Evolutionary conservation across 2,888 invertebrate species (phyloP).

Genomic region (Pristionchus japonicus): DNA sequence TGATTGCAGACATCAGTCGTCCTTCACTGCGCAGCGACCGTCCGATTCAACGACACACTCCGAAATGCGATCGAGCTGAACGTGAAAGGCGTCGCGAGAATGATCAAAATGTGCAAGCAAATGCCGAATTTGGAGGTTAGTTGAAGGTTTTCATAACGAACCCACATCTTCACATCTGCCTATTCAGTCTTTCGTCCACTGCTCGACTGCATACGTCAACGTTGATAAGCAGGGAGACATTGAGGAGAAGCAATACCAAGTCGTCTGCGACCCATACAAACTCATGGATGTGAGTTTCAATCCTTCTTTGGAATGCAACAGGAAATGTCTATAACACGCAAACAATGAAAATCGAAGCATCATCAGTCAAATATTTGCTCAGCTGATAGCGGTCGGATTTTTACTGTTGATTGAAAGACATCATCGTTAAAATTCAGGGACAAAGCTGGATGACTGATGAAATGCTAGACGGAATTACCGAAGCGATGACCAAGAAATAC

Average conservation of each 20-base stretch:
- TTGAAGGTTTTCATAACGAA: neutral
- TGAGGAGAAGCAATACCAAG: conserved; percentile 84
- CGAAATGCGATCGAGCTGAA: conserved; percentile 90
- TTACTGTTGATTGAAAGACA: neutral
- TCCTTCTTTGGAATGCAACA: neutral
- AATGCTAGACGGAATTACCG: conserved; percentile 77
- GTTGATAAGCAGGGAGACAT: conserved; percentile 82
- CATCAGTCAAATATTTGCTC: neutral
- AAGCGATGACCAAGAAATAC: conserved; percentile 80
- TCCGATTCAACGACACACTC: conserved; percentile 89
- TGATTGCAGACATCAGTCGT: conserved; percentile 82
- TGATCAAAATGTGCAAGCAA: conserved; percentile 85
- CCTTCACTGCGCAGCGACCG: conserved; percentile 92
- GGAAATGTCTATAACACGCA: neutral
- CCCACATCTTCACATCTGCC: neutral
- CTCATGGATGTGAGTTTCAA: conserved; percentile 74
- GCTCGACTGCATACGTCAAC: conserved; percentile 90
- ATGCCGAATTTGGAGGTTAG: conserved; percentile 82
- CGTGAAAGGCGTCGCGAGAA: conserved; percentile 86
- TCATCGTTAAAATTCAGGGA: conserved; percentile 47
- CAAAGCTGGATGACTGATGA: conserved; percentile 79
- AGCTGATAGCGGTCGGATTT: neutral
- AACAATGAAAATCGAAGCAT: neutral
- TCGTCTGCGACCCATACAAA: conserved; percentile 77
- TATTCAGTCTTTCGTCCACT: conserved; percentile 81